Percentiles rank a stretch among this genome's conserved stretches.
These are phyloP conservation scores for Numida meleagris DNA, from an alignment of 2,113 vertebrate species.

Conservation along the genomic window DNA sequence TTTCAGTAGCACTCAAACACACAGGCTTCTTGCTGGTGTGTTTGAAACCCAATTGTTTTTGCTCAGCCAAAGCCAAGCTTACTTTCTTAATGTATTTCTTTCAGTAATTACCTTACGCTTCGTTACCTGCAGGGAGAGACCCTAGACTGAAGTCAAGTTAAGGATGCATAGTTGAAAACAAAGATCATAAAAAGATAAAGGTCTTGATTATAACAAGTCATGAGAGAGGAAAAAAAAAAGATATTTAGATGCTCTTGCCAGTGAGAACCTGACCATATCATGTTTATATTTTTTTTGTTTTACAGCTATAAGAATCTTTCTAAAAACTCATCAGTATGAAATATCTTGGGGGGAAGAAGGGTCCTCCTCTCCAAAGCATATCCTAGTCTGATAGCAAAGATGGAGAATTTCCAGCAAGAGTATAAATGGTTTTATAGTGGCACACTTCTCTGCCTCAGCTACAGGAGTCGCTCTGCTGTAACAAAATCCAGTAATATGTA, in stretches of 20 bases:
- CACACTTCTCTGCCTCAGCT: not conserved
- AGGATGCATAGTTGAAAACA: slow-evolving; percentile 43
- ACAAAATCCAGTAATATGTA: slow-evolving; percentile 16
- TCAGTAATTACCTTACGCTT: slow-evolving; percentile 75
- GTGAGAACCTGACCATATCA: not conserved
- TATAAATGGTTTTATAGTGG: not conserved
- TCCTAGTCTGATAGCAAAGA: not conserved
- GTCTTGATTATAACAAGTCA: not conserved
- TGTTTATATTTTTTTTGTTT: slow-evolving; percentile 16
- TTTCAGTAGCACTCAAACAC: slow-evolving; percentile 71
- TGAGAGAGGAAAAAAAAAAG: not conserved
- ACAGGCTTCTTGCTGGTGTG: slow-evolving; percentile 64
- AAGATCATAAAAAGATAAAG: slow-evolving; percentile 43
- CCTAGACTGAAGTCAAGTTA: slow-evolving; percentile 46
- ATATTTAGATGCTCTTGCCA: not conserved
- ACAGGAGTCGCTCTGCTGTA: slow-evolving; percentile 47
- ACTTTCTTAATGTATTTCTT: slow-evolving; percentile 38
- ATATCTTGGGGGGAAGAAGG: not conserved
- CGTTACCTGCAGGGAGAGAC: slow-evolving; percentile 37
- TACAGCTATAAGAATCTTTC: not conserved
- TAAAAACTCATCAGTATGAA: not conserved
- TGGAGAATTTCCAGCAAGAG: not conserved
- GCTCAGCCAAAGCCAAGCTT: slow-evolving; percentile 70
- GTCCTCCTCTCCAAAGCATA: not conserved
- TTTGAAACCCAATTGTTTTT: slow-evolving; percentile 72